Conservation (phyloP, 2,113 vertebrate species). For the Oncorhynchus mykiss region DNA sequence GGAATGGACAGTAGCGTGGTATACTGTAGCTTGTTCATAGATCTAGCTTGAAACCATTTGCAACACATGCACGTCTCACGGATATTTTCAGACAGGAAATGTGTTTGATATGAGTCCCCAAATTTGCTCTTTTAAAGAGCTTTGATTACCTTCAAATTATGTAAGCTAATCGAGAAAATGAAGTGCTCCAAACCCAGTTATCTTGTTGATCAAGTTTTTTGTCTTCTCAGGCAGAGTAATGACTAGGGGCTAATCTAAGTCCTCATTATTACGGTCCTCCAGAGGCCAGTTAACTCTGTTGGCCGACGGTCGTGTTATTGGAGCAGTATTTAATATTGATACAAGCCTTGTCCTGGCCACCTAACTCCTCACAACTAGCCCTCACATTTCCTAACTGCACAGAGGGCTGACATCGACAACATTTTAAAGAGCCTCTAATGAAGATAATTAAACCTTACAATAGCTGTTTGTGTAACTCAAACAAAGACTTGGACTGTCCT, state of each 20-base stretch:
- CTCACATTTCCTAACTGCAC: conserved; percentile 24
- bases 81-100: conserved; percentile 22
- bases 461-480: conserved; percentile 15
- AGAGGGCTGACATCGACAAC: conserved; percentile 26
- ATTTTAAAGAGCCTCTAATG: conserved; percentile 32
- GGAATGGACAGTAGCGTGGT: neutral
- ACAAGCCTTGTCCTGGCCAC: neutral
- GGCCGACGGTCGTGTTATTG: too few species aligned
- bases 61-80: conserved; percentile 5
- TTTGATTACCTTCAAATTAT: conserved; percentile 19
- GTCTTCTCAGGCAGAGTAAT: conserved; percentile 6
- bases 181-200: conserved; percentile 22
- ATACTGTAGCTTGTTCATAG: neutral
- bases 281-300: conserved; percentile 2
- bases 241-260: conserved; percentile 13
- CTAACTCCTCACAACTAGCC: conserved; percentile 16
- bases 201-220: conserved; percentile 21
- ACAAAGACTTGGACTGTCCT: neutral
- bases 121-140: neutral
- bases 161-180: conserved; percentile 22
- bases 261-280: neutral
- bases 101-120: neutral
- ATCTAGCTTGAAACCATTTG: neutral
- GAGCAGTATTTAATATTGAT: conserved; percentile 46
- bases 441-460: conserved; percentile 43